Conservation (phyloP, 2,888 invertebrate species). For the Stictocephala bisonia region DNA sequence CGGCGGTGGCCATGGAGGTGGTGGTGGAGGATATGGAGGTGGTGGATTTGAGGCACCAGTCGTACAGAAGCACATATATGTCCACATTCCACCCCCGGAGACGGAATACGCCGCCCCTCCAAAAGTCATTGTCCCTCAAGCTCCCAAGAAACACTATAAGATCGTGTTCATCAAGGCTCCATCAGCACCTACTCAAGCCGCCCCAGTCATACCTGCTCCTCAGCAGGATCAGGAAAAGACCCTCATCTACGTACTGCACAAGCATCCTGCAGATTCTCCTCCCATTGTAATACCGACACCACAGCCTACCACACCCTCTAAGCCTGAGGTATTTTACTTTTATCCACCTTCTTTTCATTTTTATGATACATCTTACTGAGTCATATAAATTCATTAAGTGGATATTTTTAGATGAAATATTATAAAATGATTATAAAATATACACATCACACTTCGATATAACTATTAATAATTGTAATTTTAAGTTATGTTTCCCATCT, state of each 20-base stretch:
- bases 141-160: constrained; percentile 60
- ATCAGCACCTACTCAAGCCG: constrained; percentile 51
- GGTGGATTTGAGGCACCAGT: constrained; percentile 47
- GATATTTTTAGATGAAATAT: too few species aligned
- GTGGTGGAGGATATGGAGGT: constrained; percentile 11
- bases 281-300: constrained; percentile 57
- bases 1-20: constrained; percentile 9
- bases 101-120: constrained; percentile 56
- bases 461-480: too few species aligned
- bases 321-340: too few species aligned
- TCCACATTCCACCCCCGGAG: constrained; percentile 59
- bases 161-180: constrained; percentile 60
- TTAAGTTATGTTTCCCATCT: too few species aligned
- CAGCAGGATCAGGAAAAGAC: constrained; percentile 59
- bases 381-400: too few species aligned
- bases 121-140: constrained; percentile 56
- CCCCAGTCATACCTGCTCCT: constrained; percentile 57
- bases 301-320: constrained; percentile 56
- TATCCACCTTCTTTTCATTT: too few species aligned
- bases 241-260: constrained; percentile 59
- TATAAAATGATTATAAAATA: too few species aligned
- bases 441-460: too few species aligned
- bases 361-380: too few species aligned
- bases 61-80: constrained; percentile 59
- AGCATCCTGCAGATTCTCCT: constrained; percentile 57